Evolutionary conservation across 2,888 invertebrate genomes (phyloP).

Genomic region (Hecatera dysodea): DNA sequence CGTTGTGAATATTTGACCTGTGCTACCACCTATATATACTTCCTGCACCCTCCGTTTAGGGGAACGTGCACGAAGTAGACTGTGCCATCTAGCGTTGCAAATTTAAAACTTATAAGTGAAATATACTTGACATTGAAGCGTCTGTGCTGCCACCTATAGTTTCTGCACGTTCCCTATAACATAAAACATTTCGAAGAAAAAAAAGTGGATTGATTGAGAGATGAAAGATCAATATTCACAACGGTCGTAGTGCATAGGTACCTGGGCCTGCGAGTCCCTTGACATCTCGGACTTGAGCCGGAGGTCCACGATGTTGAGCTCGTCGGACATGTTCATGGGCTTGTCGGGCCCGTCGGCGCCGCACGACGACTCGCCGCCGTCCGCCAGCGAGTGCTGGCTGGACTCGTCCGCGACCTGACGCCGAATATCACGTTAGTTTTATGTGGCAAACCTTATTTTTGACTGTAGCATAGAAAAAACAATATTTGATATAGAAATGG

Average conservation of each 20-base stretch:
- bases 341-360: constrained; percentile 75
- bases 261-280: constrained; percentile 77
- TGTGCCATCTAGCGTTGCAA: too few species aligned
- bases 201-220: too few species aligned
- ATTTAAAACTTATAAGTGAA: too few species aligned
- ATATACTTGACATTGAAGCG: too few species aligned
- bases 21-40: too few species aligned
- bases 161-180: too few species aligned
- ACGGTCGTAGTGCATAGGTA: constrained; percentile 52
- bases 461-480: not conserved
- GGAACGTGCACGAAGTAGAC: too few species aligned
- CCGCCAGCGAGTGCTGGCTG: constrained; percentile 92
- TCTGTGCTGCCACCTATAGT: too few species aligned
- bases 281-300: constrained; percentile 92
- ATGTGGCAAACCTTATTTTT: not conserved
- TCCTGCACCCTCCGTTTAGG: too few species aligned
- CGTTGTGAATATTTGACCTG: too few species aligned
- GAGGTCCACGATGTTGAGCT: constrained; percentile 92
- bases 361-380: constrained; percentile 79
- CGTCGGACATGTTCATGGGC: constrained; percentile 75
- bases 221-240: too few species aligned
- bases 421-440: not conserved
- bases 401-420: constrained; percentile 92
- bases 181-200: too few species aligned
- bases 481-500: not conserved